phyloP scores from a whole-genome alignment of 2,113 vertebrate species.

The Siniperca chuatsi region DNA sequence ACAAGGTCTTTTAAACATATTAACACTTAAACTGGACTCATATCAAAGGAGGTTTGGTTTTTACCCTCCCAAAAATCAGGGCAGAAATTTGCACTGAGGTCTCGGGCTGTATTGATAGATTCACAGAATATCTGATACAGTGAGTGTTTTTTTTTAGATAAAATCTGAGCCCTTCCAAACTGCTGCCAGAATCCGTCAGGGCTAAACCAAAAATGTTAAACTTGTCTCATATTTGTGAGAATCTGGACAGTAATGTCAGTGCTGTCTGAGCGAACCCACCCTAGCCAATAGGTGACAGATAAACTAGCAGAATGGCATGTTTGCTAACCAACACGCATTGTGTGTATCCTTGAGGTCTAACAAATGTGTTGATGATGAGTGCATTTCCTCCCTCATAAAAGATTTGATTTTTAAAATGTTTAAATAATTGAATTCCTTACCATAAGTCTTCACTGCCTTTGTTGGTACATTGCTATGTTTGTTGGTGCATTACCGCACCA shows the following conservation, averaged over 20 bases:
- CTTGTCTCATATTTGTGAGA: neutral
- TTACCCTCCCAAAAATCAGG: neutral
- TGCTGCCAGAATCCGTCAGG: neutral
- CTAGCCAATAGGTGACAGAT: neutral
- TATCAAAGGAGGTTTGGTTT: slow-evolving; percentile 17
- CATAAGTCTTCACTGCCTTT: neutral
- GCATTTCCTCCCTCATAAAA: neutral
- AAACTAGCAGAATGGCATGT: neutral
- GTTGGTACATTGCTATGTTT: neutral
- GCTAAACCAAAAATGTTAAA: neutral
- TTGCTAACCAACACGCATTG: neutral
- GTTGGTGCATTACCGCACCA: neutral
- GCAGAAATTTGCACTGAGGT: neutral
- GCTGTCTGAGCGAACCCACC: neutral
- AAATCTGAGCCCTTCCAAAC: slow-evolving; percentile 9
- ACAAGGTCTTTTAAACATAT: slow-evolving; percentile 2
- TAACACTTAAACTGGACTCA: neutral
- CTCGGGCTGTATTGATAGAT: neutral
- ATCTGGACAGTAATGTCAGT: neutral
- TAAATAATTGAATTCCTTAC: slow-evolving; percentile 4
- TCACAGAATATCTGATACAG: neutral
- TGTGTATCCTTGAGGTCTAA: neutral
- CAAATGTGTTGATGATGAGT: neutral
- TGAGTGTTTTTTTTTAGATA: slow-evolving; percentile 2
- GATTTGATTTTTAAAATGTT: neutral